Percentiles rank a stretch among this genome's conserved stretches.
phyloP scores from a whole-genome alignment of 2,113 vertebrate species.

The Lasiurus cinereus region DNA sequence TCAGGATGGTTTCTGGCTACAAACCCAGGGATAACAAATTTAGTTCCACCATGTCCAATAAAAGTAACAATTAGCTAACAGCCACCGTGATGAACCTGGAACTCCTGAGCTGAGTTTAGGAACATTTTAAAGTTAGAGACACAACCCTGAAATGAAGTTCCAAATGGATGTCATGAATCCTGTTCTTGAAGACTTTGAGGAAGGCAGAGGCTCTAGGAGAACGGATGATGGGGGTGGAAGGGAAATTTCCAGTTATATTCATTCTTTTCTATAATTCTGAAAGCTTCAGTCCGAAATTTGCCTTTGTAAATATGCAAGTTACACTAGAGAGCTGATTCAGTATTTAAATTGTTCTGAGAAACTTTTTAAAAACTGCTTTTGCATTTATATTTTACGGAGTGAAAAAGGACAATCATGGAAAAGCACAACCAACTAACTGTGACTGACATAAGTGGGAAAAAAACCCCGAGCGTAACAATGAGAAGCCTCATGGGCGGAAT shows the following conservation, averaged over 20 bases:
- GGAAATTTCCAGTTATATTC: neutral
- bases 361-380: constrained; percentile 75
- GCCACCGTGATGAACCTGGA: neutral
- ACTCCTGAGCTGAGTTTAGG: neutral
- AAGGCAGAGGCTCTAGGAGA: neutral
- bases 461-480: constrained; percentile 67
- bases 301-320: constrained; percentile 70
- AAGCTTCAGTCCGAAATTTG: constrained; percentile 59
- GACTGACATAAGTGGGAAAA: constrained; percentile 69
- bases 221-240: neutral
- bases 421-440: constrained; percentile 80
- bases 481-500: constrained; percentile 62
- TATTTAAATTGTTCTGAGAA: constrained; percentile 76
- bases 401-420: constrained; percentile 74
- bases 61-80: neutral
- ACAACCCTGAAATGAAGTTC: neutral
- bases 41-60: neutral
- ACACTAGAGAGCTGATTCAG: constrained; percentile 73
- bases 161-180: neutral
- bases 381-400: constrained; percentile 74
- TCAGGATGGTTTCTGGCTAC: constrained; percentile 18
- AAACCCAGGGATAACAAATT: neutral
- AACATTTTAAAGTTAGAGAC: neutral
- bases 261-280: neutral
- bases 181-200: neutral